Evolutionary conservation across 2,797 vertebrate species (phyloP).

Genomic region (Psittacula echo): DNA sequence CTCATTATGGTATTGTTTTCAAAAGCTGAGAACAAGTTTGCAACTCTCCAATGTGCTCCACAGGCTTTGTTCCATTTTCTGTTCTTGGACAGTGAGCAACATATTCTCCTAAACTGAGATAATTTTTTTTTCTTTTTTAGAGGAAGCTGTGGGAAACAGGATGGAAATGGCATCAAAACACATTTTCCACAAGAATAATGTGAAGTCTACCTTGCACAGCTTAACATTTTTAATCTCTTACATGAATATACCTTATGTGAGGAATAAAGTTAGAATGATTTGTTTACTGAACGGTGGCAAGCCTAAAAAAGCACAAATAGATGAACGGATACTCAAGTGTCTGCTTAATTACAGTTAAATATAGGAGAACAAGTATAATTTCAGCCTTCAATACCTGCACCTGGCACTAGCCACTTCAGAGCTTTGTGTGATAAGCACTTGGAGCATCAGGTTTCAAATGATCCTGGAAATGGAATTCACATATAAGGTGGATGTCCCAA

Average conservation of each 20-base stretch:
- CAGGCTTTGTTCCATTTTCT: background rate
- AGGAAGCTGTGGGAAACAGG: background rate
- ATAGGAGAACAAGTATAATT: conserved; percentile 20
- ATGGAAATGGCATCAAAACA: background rate
- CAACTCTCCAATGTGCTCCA: background rate
- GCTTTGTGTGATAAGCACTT: background rate
- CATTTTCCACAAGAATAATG: background rate
- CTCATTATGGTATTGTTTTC: background rate
- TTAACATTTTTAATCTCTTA: background rate
- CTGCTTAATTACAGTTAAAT: conserved; percentile 41
- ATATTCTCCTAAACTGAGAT: background rate
- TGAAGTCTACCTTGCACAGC: background rate
- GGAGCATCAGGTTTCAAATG: background rate
- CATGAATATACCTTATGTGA: background rate
- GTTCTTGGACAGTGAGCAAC: background rate
- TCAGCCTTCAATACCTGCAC: background rate
- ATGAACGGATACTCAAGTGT: background rate
- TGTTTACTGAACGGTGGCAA: background rate
- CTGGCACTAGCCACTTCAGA: background rate
- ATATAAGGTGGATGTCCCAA: background rate
- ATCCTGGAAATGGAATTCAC: background rate
- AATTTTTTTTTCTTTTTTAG: background rate
- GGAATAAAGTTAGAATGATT: background rate
- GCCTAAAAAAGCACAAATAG: background rate
- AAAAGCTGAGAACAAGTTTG: background rate